Conservation (phyloP, 2,888 invertebrate genomes). For the Himalopsyche tibetana region DNA sequence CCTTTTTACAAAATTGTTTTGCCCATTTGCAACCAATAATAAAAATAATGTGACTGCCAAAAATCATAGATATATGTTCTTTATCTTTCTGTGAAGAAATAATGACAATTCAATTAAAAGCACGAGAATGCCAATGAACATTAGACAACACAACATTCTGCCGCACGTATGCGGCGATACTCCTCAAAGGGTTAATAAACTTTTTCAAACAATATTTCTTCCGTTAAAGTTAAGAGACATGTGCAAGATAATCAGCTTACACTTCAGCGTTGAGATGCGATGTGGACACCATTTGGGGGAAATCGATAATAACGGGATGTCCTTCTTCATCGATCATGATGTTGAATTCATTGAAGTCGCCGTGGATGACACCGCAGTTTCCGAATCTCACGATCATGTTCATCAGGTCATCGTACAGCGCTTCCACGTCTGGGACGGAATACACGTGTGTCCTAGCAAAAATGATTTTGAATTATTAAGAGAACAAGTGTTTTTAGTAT, state of each 20-base stretch:
- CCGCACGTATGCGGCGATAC: too few relatives aligned
- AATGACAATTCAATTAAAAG: too few relatives aligned
- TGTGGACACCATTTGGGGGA: constrained; percentile 99
- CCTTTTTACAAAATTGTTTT: too few relatives aligned
- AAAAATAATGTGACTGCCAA: too few relatives aligned
- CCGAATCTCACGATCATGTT: constrained; percentile 92
- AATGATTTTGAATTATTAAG: constrained; percentile 17
- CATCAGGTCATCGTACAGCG: constrained; percentile 95
- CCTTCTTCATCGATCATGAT: constrained; percentile 90
- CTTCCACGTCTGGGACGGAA: constrained; percentile 82
- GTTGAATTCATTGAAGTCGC: constrained; percentile 99
- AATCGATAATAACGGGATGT: constrained; percentile 94
- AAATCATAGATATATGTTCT: too few relatives aligned
- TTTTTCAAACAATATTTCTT: too few relatives aligned
- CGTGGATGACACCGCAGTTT: constrained; percentile 97
- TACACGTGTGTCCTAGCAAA: constrained; percentile 77
- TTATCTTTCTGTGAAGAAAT: too few relatives aligned
- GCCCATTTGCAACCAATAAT: too few relatives aligned
- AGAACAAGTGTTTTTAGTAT: not conserved
- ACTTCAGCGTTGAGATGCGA: constrained; percentile 93
- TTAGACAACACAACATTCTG: too few relatives aligned
- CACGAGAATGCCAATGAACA: too few relatives aligned
- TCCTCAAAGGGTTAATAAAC: too few relatives aligned
- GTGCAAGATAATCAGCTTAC: constrained; percentile 73
- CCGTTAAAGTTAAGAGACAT: too few relatives aligned